Evolutionary conservation across 1,140 invertebrate genomes (phyloP).

Genomic region (Pogonus chalceus): DNA sequence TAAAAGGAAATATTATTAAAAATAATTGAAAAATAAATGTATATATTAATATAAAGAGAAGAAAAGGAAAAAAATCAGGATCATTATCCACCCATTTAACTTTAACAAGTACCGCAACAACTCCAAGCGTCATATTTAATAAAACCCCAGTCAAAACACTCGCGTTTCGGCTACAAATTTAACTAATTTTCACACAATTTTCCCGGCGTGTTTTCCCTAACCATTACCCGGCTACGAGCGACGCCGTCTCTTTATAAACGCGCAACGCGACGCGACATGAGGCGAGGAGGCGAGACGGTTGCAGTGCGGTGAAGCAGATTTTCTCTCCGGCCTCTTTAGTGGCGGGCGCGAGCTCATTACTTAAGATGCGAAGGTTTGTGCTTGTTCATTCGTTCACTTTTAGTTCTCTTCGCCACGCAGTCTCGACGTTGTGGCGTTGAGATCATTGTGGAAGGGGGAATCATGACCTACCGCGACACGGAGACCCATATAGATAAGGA

Average conservation of each 20-base stretch:
- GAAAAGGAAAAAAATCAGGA: too few relatives aligned
- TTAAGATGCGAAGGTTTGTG: background rate
- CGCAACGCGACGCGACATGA: background rate
- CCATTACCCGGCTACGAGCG: too few relatives aligned
- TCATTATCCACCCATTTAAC: too few relatives aligned
- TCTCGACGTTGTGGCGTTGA: background rate
- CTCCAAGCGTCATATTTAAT: background rate
- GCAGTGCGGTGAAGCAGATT: too few relatives aligned
- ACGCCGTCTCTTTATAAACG: background rate
- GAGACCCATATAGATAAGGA: background rate
- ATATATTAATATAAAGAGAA: too few relatives aligned
- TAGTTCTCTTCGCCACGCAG: background rate
- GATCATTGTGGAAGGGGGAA: too few relatives aligned
- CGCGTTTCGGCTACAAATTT: background rate
- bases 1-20: too few relatives aligned
- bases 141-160: background rate
- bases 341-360: background rate
- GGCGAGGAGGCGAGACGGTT: too few relatives aligned
- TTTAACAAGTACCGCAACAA: too few relatives aligned
- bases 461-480: conserved; percentile 3
- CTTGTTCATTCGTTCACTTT: background rate
- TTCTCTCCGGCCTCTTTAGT: background rate
- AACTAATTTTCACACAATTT: conserved; percentile 6
- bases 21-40: too few relatives aligned
- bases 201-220: conserved; percentile 1